A percentile compares a stretch with the other conserved stretches of the same genome.
Evolutionary conservation across 2,797 vertebrate genomes (phyloP).

Genomic region (Hippocampus kuda): DNA sequence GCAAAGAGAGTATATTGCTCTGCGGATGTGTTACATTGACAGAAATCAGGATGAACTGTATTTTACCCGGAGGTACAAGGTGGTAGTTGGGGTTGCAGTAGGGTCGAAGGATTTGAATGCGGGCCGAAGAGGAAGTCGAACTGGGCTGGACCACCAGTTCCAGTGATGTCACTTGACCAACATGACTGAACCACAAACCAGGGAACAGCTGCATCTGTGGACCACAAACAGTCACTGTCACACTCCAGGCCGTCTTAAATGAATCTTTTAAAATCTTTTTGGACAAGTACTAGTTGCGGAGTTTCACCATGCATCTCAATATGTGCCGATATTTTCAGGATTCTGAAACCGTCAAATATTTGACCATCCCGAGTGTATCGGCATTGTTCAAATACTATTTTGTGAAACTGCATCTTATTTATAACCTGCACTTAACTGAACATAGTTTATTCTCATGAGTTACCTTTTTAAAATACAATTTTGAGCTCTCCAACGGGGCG

Average conservation of each 20-base stretch:
- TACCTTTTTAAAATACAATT: background rate
- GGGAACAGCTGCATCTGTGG: slow-evolving; percentile 73
- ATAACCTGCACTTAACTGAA: too few species aligned
- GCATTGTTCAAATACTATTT: too few species aligned
- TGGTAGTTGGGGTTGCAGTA: slow-evolving; percentile 68
- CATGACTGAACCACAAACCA: slow-evolving; percentile 75
- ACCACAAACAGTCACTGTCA: background rate
- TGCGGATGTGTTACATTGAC: background rate
- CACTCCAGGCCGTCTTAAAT: background rate
- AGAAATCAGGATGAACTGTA: background rate
- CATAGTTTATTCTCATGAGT: too few species aligned
- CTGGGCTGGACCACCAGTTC: slow-evolving; percentile 63
- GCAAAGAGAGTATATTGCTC: background rate
- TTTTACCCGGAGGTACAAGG: slow-evolving; percentile 69
- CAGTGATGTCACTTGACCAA: slow-evolving; percentile 60
- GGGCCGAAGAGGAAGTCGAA: slow-evolving; percentile 42
- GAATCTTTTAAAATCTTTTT: background rate
- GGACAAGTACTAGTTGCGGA: too few species aligned
- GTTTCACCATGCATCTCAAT: too few species aligned
- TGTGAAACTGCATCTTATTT: too few species aligned
- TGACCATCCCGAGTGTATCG: too few species aligned
- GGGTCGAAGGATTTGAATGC: slow-evolving; percentile 68
- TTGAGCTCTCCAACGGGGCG: too few species aligned
- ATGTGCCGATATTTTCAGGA: too few species aligned
- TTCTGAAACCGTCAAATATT: too few species aligned